Percentiles rank a stretch among this genome's conserved stretches.
Conservation (phyloP, 2,888 invertebrate species). For the Leucozona laternaria region DNA sequence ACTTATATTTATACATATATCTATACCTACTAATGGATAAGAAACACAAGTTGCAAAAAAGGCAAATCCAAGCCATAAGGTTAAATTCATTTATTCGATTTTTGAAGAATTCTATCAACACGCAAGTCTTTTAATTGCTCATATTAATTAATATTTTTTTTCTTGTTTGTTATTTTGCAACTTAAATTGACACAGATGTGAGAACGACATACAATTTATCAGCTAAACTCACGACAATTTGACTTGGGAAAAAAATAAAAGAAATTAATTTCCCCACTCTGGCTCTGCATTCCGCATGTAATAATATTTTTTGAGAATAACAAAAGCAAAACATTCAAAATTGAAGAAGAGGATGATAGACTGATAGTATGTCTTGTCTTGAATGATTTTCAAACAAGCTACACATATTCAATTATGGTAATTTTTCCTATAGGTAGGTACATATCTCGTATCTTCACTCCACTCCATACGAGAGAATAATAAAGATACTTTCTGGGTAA, state of each 20-base stretch:
- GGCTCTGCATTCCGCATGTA: background rate
- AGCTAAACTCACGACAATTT: conserved; percentile 21
- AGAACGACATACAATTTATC: conserved; percentile 32
- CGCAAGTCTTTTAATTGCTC: conserved; percentile 24
- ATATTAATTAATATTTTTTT: conserved; percentile 10
- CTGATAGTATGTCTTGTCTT: background rate
- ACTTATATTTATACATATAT: too few species aligned
- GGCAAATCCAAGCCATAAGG: background rate
- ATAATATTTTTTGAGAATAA: background rate
- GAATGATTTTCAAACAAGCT: conserved; percentile 24
- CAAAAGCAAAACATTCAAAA: conserved; percentile 22
- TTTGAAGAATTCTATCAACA: background rate
- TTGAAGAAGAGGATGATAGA: conserved; percentile 17
- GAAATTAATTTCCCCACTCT: conserved; percentile 8
- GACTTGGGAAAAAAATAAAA: conserved; percentile 6
- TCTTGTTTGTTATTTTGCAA: conserved; percentile 7
- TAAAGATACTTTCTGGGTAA: conserved; percentile 34
- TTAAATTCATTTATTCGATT: conserved; percentile 27
- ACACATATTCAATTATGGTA: conserved; percentile 33
- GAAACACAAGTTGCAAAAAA: background rate
- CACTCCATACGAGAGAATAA: background rate
- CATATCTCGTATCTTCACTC: too few species aligned
- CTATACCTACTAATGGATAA: too few species aligned
- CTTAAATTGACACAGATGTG: conserved; percentile 11
- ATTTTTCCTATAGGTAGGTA: background rate